Percentiles rank a stretch among this genome's conserved stretches.
phyloP scores from a whole-genome alignment of 2,797 vertebrate species.

The Rhabdophis nuchalis region DNA sequence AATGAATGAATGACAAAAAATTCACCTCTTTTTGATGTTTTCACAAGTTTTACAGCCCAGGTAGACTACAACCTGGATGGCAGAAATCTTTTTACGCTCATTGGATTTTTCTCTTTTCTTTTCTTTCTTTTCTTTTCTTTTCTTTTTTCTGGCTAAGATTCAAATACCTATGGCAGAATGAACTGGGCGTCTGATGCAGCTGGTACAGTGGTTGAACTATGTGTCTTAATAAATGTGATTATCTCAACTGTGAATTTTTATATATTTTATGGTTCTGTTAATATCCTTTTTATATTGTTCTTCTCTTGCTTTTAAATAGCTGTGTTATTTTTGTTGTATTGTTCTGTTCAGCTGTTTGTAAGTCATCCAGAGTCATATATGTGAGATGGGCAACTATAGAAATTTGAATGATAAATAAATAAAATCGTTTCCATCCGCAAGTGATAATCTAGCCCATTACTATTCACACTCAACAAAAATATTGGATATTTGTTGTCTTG shows the following conservation, averaged over 20 bases:
- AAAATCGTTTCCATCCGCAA: background rate
- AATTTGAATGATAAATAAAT: background rate
- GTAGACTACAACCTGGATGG: background rate
- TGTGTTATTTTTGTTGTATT: background rate
- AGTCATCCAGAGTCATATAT: background rate
- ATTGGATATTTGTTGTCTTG: accelerated
- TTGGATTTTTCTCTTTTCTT: background rate
- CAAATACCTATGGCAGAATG: background rate
- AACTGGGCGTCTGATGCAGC: background rate
- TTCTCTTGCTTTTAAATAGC: background rate
- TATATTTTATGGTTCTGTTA: background rate
- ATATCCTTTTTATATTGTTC: background rate
- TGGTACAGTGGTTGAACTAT: background rate
- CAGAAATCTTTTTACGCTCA: background rate
- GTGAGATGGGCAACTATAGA: background rate
- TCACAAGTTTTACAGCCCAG: background rate
- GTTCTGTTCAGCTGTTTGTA: background rate
- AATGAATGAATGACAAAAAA: too few species aligned
- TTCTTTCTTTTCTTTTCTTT: background rate
- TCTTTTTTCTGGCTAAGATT: background rate
- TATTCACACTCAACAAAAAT: background rate
- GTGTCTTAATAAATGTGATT: background rate
- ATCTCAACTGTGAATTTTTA: background rate
- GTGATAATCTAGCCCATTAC: background rate
- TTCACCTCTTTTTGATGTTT: background rate